Evolutionary conservation across 2,113 vertebrate species (phyloP), one percentile per base, ranked within the genome.

Genomic region (Pagrus major): DNA sequence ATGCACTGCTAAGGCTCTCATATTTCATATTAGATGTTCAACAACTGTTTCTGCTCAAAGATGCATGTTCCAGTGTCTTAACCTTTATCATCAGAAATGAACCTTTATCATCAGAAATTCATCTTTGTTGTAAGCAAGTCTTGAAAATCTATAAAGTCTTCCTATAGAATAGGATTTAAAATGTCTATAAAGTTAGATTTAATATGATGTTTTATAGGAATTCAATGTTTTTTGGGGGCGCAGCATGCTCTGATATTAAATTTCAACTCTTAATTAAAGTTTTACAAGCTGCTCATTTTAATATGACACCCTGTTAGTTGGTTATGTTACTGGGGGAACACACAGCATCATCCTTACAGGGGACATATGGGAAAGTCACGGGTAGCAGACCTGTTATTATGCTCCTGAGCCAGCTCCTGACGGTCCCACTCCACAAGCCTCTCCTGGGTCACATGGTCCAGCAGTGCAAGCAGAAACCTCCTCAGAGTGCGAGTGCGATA

Each of bases 331-430:
- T 31, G 11, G 27, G 4, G 33, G 29, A 9, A 7, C 41, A 31
- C 58, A 27, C 56, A 42, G 37, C 65, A 49, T 56, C 42, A 25
- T 41, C 20, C 23, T 14, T 20, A 60, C 33, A 60, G 49, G 44
- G 35, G 78, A 35, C 81, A 85, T 65, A 81, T 58, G 76, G 70
- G 20, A 49, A 15, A 61, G 44, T 59, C 39, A 37, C 6, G 14
- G 51, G 52, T 25, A 55, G 44, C 94, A 92, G 76, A 98, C 98
- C 96, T 97, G 88, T 95, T 72, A 42, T 73, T 92, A 59, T 97
- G 94, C 42, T 95, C 81, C n/a, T 86, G 71, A 15, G 97, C 97
- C 76, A 76, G 79, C 78, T 86, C 82, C 68, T 94, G 88, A 75
- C 87, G 93, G 59, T 94, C 93, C 94, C 89, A 74, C 25, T 93